Evolutionary conservation across 2,113 vertebrate species (phyloP), one percentile per base, ranked within the genome.

Genomic region (Anthoscopus minutus): DNA sequence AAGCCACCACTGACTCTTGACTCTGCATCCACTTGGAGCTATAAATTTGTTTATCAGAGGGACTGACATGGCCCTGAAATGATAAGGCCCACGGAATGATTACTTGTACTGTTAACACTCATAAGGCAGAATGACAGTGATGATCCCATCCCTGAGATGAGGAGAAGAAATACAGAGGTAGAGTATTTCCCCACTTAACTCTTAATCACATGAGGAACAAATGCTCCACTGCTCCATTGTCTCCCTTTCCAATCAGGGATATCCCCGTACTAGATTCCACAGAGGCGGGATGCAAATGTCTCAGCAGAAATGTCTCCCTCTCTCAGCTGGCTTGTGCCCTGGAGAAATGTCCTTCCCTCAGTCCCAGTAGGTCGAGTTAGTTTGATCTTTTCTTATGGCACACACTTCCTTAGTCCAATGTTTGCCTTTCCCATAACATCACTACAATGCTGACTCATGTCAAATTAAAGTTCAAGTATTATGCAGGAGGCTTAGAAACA

Each of bases 391-490:
- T 86, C 33, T 58, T 66, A n/a, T 53, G 66, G 69, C 73, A 30
- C 33, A 38, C 42, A 22, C 35, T 69, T 62, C 42, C 35, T 70
- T 62, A 71, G 56, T 47, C 62, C 1, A 1, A 30, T 25, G 21
- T 78, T 81, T 87, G 27, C 35, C 57, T 91, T 96, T 84, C 81
- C 67, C 38, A 44, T 42, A 94, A 74, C 50, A 64, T 44, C 88
- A 66, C 40, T 84, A 47, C 1, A 4, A 22, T 22, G 38, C 72
- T 78, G 64, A 94, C 33, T 91, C 72, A 58, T 4, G 24, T 58
- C 30, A 84, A 89, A 88, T 65, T 80, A 54, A 90, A 89, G 76
- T 51, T 86, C 53, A 66, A 73, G 23, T 60, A 30, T 76, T 92
- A 38, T 62, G 35, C 69, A 89, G 81, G 7, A 95, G 44, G 77